These are phyloP conservation scores for Conistra vaccinii DNA, from an alignment of 2,888 invertebrate genomes.

Conservation along the genomic window DNA sequence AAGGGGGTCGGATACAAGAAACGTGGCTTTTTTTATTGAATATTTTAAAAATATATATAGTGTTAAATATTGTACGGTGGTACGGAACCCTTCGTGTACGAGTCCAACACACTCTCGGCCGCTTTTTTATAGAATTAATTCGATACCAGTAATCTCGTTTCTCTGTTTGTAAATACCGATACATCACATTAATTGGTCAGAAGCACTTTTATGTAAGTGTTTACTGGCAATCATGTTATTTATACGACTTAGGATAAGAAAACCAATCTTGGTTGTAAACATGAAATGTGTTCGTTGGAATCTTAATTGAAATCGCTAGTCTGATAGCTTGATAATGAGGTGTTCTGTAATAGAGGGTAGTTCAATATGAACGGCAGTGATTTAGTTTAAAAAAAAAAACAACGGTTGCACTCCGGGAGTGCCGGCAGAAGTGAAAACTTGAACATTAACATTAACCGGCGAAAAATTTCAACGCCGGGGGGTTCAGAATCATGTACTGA, in stretches of 20 bases:
- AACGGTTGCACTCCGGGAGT: too few species aligned
- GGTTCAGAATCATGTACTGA: too few species aligned
- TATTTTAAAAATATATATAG: not conserved
- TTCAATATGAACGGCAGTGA: too few species aligned
- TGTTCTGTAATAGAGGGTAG: conserved; percentile 4
- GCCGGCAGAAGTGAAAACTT: too few species aligned
- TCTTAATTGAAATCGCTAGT: conserved; percentile 43
- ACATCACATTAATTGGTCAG: conserved; percentile 42
- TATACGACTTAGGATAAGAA: conserved; percentile 48
- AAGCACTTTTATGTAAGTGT: conserved; percentile 48
- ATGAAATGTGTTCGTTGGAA: conserved; percentile 37
- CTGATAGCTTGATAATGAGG: conserved; percentile 7
- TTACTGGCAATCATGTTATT: conserved; percentile 47
- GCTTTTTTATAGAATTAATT: conserved; percentile 41
- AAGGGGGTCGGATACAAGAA: not conserved
- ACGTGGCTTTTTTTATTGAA: too few species aligned
- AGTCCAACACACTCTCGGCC: too few species aligned
- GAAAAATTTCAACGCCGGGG: too few species aligned
- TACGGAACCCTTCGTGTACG: not conserved
- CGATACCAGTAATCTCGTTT: conserved; percentile 37
- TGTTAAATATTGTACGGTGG: not conserved
- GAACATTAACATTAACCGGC: too few species aligned
- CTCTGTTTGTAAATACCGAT: conserved; percentile 50
- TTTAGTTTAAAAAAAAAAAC: too few species aligned
- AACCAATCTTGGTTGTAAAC: conserved; percentile 36